Conservation (phyloP, 2,888 invertebrate species). For the Drosophila austrosaltans region DNA sequence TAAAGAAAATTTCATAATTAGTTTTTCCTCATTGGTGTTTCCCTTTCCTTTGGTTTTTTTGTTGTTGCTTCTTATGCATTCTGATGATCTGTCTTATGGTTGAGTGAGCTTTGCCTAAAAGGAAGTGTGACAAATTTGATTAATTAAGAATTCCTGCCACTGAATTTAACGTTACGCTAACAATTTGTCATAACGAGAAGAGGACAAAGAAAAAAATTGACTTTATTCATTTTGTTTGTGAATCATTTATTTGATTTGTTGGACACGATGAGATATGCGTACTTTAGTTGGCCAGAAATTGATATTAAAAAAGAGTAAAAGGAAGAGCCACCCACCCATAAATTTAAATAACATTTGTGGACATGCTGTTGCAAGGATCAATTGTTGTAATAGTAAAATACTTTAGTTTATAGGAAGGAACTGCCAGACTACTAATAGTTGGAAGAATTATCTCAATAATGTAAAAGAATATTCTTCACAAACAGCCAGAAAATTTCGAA, state of each 20-base stretch:
- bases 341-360: too few species aligned
- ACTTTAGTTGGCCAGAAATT: too few species aligned
- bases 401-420: too few species aligned
- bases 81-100: conserved; percentile 57
- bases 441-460: too few species aligned
- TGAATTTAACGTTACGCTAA: not conserved
- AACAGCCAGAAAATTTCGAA: too few species aligned
- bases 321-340: too few species aligned
- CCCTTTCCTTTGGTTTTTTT: not conserved
- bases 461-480: too few species aligned
- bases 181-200: conserved; percentile 23
- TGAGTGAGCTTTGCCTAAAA: conserved; percentile 42
- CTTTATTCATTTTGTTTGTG: not conserved
- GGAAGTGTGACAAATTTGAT: conserved; percentile 68
- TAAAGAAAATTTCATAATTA: conserved; percentile 57
- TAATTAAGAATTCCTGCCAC: conserved; percentile 44
- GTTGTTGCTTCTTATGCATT: conserved; percentile 46
- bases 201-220: not conserved
- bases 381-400: too few species aligned
- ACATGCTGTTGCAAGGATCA: too few species aligned
- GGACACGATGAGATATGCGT: not conserved
- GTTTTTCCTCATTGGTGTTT: conserved; percentile 40
- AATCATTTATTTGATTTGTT: not conserved
- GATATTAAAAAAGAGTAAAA: too few species aligned
- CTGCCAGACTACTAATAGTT: too few species aligned